Conservation (phyloP, 2,797 vertebrate species). For the Lacerta agilis region DNA sequence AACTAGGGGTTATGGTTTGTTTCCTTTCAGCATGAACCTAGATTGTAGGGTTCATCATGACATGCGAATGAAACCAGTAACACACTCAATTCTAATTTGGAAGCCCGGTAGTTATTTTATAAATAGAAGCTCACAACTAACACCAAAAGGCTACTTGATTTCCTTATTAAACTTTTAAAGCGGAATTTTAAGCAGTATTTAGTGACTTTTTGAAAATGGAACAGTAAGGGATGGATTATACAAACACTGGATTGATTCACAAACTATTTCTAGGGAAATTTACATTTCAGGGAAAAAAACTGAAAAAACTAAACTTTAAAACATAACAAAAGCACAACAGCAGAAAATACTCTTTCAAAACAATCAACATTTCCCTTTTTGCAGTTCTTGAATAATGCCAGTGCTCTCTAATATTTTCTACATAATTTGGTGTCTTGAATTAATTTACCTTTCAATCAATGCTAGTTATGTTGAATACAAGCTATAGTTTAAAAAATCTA, state of each 20-base stretch:
- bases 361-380: not conserved
- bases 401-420: not conserved
- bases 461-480: constrained; percentile 7
- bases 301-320: not conserved
- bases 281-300: not conserved
- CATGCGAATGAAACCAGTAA: not conserved
- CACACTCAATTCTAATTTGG: not conserved
- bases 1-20: not conserved
- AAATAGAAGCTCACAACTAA: not conserved
- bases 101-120: not conserved
- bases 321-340: not conserved
- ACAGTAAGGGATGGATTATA: not conserved
- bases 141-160: not conserved
- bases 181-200: not conserved
- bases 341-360: not conserved
- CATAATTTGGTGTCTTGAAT: not conserved
- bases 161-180: not conserved
- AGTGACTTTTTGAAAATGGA: not conserved
- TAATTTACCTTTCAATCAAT: not conserved
- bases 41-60: not conserved
- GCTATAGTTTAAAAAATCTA: not conserved
- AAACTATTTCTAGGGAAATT: not conserved
- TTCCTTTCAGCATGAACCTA: not conserved
- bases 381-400: not conserved
- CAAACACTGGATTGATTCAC: not conserved